Percentiles rank a stretch among this genome's conserved stretches.
Evolutionary conservation across 2,888 invertebrate genomes (phyloP).

Genomic region (Oasisia sp.): DNA sequence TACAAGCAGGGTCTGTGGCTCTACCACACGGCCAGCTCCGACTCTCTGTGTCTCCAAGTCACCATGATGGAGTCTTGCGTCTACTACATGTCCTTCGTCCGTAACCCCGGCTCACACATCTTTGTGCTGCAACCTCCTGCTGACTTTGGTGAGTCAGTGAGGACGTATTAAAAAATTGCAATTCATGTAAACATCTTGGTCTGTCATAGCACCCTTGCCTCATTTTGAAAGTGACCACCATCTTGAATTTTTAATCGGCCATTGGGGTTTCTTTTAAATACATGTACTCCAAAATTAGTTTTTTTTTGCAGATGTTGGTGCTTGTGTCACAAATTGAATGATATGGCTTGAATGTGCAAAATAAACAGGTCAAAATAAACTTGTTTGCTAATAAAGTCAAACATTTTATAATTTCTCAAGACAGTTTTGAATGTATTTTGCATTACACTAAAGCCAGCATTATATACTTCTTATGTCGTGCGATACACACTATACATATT

Average conservation of each 20-base stretch:
- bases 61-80: slow-evolving; percentile 63
- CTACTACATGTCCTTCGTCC: slow-evolving; percentile 58
- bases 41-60: slow-evolving; percentile 60
- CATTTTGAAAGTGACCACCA: too few species aligned
- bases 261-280: too few species aligned
- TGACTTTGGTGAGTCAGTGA: slow-evolving; percentile 47
- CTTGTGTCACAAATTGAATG: too few species aligned
- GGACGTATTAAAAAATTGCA: background rate
- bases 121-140: slow-evolving; percentile 50
- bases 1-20: slow-evolving; percentile 55
- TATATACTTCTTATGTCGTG: too few species aligned
- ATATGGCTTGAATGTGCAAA: too few species aligned
- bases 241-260: too few species aligned
- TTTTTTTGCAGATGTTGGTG: too few species aligned
- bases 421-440: background rate
- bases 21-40: slow-evolving; percentile 56
- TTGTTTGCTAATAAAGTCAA: too few species aligned
- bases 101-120: slow-evolving; percentile 52
- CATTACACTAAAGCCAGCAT: too few species aligned
- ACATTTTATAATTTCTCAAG: background rate
- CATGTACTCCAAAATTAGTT: too few species aligned
- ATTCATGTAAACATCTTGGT: background rate
- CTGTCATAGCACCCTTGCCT: background rate
- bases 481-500: too few species aligned
- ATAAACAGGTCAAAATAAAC: too few species aligned